Percentiles rank a stretch among this genome's conserved stretches.
Evolutionary conservation across 2,888 invertebrate genomes (phyloP).

Genomic region (Mimumesa dahlbomi): DNA sequence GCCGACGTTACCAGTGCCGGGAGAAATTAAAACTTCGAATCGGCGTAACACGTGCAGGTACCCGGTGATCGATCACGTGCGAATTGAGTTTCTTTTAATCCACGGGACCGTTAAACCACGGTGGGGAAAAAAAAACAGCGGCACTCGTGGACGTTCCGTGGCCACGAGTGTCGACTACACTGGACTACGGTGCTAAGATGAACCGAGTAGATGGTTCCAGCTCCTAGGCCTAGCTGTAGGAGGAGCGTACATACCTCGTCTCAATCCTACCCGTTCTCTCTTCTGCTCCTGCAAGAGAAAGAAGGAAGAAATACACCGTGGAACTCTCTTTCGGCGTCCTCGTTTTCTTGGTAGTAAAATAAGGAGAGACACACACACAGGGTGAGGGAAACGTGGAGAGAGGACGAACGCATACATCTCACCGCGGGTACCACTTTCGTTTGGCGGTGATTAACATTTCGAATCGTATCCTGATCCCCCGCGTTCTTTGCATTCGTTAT

Average conservation of each 20-base stretch:
- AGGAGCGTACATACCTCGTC: slow-evolving; percentile 42
- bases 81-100: slow-evolving; percentile 13
- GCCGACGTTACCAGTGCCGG: no score
- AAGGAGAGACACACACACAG: slow-evolving; percentile 14
- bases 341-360: not conserved
- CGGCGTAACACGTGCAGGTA: slow-evolving; percentile 32
- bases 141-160: slow-evolving; percentile 46
- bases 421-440: slow-evolving; percentile 47
- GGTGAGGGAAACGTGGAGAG: slow-evolving; percentile 47
- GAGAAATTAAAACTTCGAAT: slow-evolving; percentile 7
- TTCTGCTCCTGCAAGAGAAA: slow-evolving; percentile 12
- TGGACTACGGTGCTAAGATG: slow-evolving; percentile 43
- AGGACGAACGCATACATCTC: slow-evolving; percentile 12
- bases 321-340: slow-evolving; percentile 18
- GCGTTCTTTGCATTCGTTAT: not conserved
- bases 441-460: slow-evolving; percentile 20
- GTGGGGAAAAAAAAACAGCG: slow-evolving; percentile 27
- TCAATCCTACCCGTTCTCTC: slow-evolving; percentile 47
- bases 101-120: slow-evolving; percentile 20
- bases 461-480: not conserved
- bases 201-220: slow-evolving; percentile 37
- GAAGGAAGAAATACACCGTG: not conserved
- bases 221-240: slow-evolving; percentile 44
- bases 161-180: slow-evolving; percentile 53
- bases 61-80: slow-evolving; percentile 32